Conservation (phyloP, 2,113 vertebrate genomes). For the Eonycteris spelaea region DNA sequence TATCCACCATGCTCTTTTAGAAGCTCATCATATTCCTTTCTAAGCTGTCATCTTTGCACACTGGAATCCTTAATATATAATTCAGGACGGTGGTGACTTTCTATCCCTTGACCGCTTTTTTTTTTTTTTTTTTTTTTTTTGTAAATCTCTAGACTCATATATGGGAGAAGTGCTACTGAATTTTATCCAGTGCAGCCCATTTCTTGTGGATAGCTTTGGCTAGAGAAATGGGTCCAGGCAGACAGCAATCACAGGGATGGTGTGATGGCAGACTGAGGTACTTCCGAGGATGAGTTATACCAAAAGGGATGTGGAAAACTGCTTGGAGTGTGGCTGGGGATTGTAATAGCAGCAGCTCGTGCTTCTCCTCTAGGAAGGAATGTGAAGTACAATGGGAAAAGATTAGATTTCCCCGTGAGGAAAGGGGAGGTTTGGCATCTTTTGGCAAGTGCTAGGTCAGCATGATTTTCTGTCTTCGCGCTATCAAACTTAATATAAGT, state of each 20-base stretch:
- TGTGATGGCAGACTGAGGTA: background rate
- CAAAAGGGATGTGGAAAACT: background rate
- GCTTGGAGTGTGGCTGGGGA: background rate
- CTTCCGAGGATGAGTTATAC: background rate
- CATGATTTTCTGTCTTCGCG: background rate
- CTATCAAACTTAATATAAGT: background rate
- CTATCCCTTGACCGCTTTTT: background rate
- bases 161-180: background rate
- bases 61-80: background rate
- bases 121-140: background rate
- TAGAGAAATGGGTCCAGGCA: background rate
- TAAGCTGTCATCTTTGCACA: background rate
- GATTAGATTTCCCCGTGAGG: background rate
- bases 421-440: background rate
- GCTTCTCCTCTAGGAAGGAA: background rate
- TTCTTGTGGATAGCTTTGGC: background rate
- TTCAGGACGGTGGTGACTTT: background rate
- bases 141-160: background rate
- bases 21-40: background rate
- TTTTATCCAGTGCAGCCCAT: fast-evolving
- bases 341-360: background rate
- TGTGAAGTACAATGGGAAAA: background rate
- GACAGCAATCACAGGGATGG: background rate
- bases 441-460: background rate
- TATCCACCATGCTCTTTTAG: background rate